These are phyloP conservation scores for Capra hircus DNA, from an alignment of 2,113 vertebrate species.

Conservation along the genomic window DNA sequence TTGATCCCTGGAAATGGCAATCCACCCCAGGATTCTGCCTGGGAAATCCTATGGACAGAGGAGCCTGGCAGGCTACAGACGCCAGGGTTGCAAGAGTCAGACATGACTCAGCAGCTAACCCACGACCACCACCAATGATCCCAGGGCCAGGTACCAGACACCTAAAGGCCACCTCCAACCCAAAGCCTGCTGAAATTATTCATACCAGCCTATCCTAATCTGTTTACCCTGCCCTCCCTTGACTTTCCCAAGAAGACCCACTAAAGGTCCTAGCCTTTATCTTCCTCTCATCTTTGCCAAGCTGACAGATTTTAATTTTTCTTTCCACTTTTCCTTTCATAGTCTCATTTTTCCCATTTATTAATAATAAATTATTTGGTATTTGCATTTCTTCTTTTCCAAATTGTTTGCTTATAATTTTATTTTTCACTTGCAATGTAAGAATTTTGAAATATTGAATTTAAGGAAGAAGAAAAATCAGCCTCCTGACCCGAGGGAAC, in stretches of 20 bases:
- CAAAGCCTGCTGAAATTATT: background rate
- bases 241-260: background rate
- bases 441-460: background rate
- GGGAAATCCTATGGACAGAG: background rate
- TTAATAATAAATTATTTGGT: background rate
- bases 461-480: background rate
- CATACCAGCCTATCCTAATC: background rate
- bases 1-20: background rate
- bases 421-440: background rate
- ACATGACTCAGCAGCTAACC: background rate
- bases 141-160: background rate
- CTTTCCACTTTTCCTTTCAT: background rate
- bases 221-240: background rate
- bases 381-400: background rate
- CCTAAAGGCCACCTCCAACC: fast-evolving
- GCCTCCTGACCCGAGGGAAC: background rate
- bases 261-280: background rate
- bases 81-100: background rate
- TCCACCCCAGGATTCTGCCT: background rate
- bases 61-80: background rate
- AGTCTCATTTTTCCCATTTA: background rate
- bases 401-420: background rate
- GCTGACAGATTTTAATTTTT: background rate
- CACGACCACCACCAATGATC: background rate
- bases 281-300: background rate